Evolutionary conservation across 2,113 vertebrate species (phyloP), one percentile per base, ranked within the genome.

Genomic region (Trematocara macrostoma): DNA sequence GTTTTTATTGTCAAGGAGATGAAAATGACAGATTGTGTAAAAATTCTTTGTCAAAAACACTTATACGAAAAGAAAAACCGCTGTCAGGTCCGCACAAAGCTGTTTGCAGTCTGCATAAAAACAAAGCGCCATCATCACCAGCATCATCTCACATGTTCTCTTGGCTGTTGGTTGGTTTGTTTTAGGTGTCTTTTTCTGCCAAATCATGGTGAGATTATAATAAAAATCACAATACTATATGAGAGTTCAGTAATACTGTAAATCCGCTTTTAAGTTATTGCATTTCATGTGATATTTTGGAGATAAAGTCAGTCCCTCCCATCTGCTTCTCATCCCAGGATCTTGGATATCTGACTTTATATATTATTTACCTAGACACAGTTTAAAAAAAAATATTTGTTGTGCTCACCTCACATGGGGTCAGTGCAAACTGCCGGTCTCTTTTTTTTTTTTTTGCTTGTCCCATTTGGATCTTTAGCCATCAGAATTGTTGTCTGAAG

Each of bases 1-100:
- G 82, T 87, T 88, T 88, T 81, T 38, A 51, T 59, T 86, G 84
- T 87, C 88, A 87, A 47, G 59, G 84, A 88, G 79, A 90, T 86
- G 61, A 83, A 80, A 29, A 78, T 40, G 51, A 82, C 26, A 34
- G 53, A 84, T 76, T 78, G 26, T 82, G 45, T 76, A 34, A 51
- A 76, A 49, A 76, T 76, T 51, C 45, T 76, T 76, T 51, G 45
- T 76, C 47, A 49, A 34, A 49, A 51, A 51, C 26, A 51, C 45
- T 76, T 76, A 34, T 34, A 51, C 7, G 0, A 76, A 49, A 76
- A 76, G 71, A 76, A 76, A 29, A 51, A 76, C 1, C 3, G 1
- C 42, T 26, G 16, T 49, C 59, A 31, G 29, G 45, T 51, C 45
- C 5, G 2, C 45, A 34, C 45, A 76, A 76, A 76, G 26, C 26